Evolutionary conservation across 2,797 vertebrate species (phyloP).

Genomic region (Antrozous pallidus): DNA sequence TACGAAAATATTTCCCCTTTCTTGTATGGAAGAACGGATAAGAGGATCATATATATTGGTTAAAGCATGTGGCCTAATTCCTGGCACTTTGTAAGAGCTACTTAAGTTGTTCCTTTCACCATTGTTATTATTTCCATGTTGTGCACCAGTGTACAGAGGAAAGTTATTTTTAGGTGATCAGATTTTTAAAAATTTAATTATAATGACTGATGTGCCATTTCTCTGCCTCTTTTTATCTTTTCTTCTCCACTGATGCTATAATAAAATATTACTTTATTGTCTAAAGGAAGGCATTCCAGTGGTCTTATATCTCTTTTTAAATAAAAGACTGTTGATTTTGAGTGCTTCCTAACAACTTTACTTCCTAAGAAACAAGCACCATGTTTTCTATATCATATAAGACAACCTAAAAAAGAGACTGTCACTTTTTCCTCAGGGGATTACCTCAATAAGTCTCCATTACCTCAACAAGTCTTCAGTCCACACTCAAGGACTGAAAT

Average conservation of each 20-base stretch:
- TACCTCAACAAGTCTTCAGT: not conserved
- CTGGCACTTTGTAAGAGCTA: not conserved
- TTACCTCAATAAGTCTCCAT: not conserved
- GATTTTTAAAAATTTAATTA: constrained; percentile 17
- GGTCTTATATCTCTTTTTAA: not conserved
- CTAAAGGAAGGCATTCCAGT: not conserved
- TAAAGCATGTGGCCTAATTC: not conserved
- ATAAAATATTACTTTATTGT: not conserved
- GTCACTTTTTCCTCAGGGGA: not conserved
- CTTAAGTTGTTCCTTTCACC: not conserved
- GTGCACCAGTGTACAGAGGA: not conserved
- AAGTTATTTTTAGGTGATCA: constrained; percentile 23
- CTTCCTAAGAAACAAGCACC: not conserved
- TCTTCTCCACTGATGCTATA: not conserved
- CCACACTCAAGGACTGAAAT: too few species aligned
- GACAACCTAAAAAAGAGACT: not conserved
- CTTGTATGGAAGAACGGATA: not conserved
- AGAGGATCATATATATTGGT: not conserved
- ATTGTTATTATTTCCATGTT: not conserved
- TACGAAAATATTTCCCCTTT: not conserved
- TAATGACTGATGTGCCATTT: not conserved
- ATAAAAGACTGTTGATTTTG: not conserved
- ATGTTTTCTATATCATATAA: not conserved
- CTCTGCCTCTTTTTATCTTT: not conserved
- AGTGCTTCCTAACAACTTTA: not conserved